These are phyloP conservation scores for Eupithecia vulgata DNA, from an alignment of 2,888 invertebrate species.

Conservation along the genomic window DNA sequence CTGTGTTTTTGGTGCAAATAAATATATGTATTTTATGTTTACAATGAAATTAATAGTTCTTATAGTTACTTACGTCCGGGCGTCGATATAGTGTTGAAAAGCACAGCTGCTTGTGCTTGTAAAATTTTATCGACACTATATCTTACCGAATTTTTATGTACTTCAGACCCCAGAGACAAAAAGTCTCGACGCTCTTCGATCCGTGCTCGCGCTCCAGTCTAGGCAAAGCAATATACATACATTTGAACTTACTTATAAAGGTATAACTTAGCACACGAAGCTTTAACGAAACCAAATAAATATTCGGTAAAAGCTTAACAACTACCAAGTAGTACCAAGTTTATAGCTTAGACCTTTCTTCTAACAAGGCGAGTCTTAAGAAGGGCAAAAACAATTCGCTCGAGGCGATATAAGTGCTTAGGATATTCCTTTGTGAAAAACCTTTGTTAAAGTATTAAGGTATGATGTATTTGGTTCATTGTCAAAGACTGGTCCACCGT, in stretches of 20 bases:
- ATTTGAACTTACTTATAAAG: not conserved
- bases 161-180: too few species aligned
- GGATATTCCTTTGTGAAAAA: conserved; percentile 8
- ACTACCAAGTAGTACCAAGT: conserved; percentile 2
- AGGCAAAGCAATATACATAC: not conserved
- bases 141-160: too few species aligned
- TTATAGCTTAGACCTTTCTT: conserved; percentile 4
- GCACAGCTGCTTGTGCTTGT: too few species aligned
- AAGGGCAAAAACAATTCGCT: conserved; percentile 18
- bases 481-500: not conserved
- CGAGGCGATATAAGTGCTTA: not conserved
- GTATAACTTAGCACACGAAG: not conserved
- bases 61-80: too few species aligned
- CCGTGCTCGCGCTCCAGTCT: not conserved
- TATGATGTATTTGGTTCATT: not conserved
- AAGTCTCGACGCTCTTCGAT: too few species aligned
- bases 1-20: too few species aligned
- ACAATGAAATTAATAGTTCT: too few species aligned
- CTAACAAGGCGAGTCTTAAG: conserved; percentile 11
- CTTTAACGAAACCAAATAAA: not conserved
- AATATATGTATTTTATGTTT: too few species aligned
- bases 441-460: not conserved
- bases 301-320: conserved; percentile 7
- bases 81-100: too few species aligned
- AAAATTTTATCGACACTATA: too few species aligned